Evolutionary conservation across 2,113 vertebrate species (phyloP), one percentile per base, ranked within the genome.

Genomic region (Triplophysa dalaica): DNA sequence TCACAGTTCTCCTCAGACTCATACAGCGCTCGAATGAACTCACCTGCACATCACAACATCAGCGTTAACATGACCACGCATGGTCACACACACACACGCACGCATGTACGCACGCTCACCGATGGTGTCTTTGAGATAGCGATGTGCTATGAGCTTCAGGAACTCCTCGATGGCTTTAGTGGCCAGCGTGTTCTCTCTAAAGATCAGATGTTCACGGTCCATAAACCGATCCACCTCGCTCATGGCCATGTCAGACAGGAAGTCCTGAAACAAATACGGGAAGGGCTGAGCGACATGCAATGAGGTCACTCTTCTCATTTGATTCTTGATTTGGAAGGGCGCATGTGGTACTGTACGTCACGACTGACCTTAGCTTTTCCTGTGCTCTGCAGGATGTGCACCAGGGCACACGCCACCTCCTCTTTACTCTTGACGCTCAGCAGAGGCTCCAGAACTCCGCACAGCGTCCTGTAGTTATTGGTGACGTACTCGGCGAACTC

Each of bases 161-260:
- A 97, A 99, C 93, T 99, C 97, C 89, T 98, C 97, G 91, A 98
- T 97, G 88, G 97, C 97, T 95, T 98, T 99, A 61, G 97, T 98
- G 87, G 97, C 97, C 56, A 99, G 94, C 13, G 97, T 98, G 92
- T 98, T 99, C 89, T 99, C 97, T 74, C 97, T 94, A 90, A 99
- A 98, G 88, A 98, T 97, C 85, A 98, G 90, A 88, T 98, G 97
- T 86, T 98, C 97, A 21, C 97, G 94, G 89, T 98, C 96, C 89
- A 97, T 96, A 89, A 97, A 98, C 48, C 97, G 95, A 88, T 99
- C 97, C 70, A 98, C 96, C 86, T 99, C 97, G 52, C 95, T 94
- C 96, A 99, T 97, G 64, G 96, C 97, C 97, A 99, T 98, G 91
- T 99, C 97, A 16, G 97, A 98, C 83, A 98, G 94, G 89, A 98